Evolutionary conservation across 2,888 invertebrate species (phyloP), one percentile per base, ranked within the genome.

Genomic region (Linnaemya tessellans): DNA sequence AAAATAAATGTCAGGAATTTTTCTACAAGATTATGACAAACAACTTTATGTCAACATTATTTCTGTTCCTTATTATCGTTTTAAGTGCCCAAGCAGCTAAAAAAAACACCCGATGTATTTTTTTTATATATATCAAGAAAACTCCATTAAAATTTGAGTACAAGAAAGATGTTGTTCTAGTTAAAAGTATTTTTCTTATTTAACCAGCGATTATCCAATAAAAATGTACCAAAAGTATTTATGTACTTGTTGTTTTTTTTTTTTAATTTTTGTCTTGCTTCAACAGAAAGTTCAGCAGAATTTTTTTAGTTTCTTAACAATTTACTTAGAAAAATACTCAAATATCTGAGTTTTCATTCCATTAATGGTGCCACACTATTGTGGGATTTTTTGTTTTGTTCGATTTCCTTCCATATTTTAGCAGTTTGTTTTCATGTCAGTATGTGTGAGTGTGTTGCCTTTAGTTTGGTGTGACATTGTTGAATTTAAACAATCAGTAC

Each of bases 401-500:
- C 67, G 1, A 20, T 15, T 54, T 54, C 11, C 30, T 46, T 54
- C 51, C 11, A n/a, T 41, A 60, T 82, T 75, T 74, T 70, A 49
- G 15, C 43, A 68, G 35, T 54, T 43, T 77, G 11, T 54, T 75
- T 38, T 41, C 58, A 10, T 73, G 3, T 11, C 43, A 74, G 9
- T 35, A n/a, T n/a, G 20, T 65, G 41, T 43, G 8, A 5, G 22
- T 64, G 22, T 73, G 60, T 41, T 78, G 62, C n/a, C 67, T 38
- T 67, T 25, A 56, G 70, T 87, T 89, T 89, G 87, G 88, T 89
- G 87, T 89, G 90, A 90, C 90, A 90, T 89, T 90, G 90, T 89
- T 90, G 90, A 90, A 89, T 90, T 91, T 90, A 89, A 90, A 89
- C 90, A 91, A 91, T 91, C 91, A 90, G 90, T 89, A 89, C 90